phyloP scores from a whole-genome alignment of 2,888 invertebrate species.

The Tanaodytes sp. region DNA sequence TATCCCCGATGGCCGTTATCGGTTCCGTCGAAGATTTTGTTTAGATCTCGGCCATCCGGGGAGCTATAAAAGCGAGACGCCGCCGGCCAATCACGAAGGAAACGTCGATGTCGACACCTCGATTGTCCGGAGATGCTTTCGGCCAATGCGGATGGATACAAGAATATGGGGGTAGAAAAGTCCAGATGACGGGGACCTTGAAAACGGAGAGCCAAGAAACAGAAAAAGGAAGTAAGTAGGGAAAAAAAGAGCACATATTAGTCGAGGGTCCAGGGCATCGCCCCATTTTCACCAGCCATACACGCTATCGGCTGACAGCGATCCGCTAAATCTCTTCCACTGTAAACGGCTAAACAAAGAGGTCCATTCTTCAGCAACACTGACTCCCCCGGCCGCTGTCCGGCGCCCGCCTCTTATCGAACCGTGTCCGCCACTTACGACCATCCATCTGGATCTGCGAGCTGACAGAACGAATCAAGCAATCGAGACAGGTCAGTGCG shows the following conservation, averaged over 20 bases:
- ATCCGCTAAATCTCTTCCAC: slow-evolving; percentile 73
- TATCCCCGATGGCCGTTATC: slow-evolving; percentile 60
- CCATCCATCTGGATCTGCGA: slow-evolving; percentile 71
- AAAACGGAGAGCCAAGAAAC: background rate
- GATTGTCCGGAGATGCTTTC: slow-evolving; percentile 71
- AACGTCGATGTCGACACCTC: slow-evolving; percentile 71
- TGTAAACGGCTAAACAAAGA: slow-evolving; percentile 74
- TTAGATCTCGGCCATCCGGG: slow-evolving; percentile 67
- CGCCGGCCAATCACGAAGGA: slow-evolving; percentile 63
- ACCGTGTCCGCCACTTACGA: slow-evolving; percentile 69
- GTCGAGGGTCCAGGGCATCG: slow-evolving; percentile 59
- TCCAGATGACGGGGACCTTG: too few relatives aligned
- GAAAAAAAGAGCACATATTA: slow-evolving; percentile 60
- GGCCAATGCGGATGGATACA: too few relatives aligned
- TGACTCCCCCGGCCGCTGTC: slow-evolving; percentile 55
- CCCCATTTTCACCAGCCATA: slow-evolving; percentile 38
- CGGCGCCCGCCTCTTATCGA: slow-evolving; percentile 65
- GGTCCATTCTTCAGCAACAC: slow-evolving; percentile 69
- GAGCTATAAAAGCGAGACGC: slow-evolving; percentile 69
- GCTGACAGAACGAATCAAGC: slow-evolving; percentile 49
- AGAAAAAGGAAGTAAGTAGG: background rate
- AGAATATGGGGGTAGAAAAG: too few relatives aligned
- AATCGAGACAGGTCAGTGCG: slow-evolving; percentile 42
- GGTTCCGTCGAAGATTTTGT: slow-evolving; percentile 67
- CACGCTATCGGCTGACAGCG: slow-evolving; percentile 68